phyloP scores from a whole-genome alignment of 2,113 vertebrate species.

The Shinisaurus crocodilurus region DNA sequence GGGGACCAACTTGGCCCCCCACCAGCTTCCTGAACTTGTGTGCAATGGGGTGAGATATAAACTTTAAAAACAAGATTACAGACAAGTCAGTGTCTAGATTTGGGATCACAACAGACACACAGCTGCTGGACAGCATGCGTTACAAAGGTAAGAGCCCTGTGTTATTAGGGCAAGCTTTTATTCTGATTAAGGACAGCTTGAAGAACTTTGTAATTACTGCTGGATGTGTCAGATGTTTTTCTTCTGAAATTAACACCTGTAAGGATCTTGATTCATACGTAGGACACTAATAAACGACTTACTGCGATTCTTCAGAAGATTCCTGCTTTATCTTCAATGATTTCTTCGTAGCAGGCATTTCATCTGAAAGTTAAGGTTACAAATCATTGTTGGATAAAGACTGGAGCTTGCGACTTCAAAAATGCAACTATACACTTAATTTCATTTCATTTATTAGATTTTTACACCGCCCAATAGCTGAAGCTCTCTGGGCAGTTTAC shows the following conservation, averaged over 20 bases:
- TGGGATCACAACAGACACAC: neutral
- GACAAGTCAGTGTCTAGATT: neutral
- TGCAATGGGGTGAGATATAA: neutral
- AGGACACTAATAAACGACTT: slow-evolving; percentile 75
- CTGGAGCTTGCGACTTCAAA: neutral
- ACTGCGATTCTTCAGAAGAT: slow-evolving; percentile 90
- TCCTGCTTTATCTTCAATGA: slow-evolving; percentile 90
- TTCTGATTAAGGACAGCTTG: neutral
- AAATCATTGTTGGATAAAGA: slow-evolving; percentile 46
- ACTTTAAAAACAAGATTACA: neutral
- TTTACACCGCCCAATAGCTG: no score
- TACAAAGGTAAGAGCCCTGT: neutral
- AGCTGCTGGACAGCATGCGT: neutral
- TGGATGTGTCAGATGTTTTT: slow-evolving; percentile 47
- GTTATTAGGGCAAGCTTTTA: neutral
- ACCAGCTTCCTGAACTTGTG: neutral
- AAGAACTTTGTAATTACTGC: slow-evolving; percentile 38
- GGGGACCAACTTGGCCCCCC: neutral
- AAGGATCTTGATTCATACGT: slow-evolving; percentile 43
- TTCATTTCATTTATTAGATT: no score
- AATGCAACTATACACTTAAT: no score
- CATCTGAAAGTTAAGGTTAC: slow-evolving; percentile 83
- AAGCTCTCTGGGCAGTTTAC: no score
- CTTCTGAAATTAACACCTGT: slow-evolving; percentile 33
- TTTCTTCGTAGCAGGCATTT: slow-evolving; percentile 88